phyloP scores from a whole-genome alignment of 1,140 invertebrate genomes.

The Amyelois transitella region DNA sequence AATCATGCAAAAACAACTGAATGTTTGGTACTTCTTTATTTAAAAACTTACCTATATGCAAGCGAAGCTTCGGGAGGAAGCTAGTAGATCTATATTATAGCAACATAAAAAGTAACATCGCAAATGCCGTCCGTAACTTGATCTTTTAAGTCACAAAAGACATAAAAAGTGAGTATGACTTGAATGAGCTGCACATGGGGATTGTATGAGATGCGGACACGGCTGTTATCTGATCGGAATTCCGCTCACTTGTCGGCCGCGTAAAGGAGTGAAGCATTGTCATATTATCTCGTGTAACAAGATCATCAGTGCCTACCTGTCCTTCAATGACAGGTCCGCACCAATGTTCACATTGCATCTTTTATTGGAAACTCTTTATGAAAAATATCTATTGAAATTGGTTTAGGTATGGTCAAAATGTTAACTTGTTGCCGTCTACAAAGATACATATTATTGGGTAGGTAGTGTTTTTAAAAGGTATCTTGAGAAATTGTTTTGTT shows the following conservation, averaged over 20 bases:
- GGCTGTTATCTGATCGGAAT: constrained; percentile 32
- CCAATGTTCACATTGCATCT: neutral
- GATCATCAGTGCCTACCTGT: neutral
- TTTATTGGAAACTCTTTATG: neutral
- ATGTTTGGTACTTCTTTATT: no score
- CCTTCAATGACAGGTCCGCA: neutral
- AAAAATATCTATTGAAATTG: no score
- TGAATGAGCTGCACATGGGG: neutral
- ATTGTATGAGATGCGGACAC: neutral
- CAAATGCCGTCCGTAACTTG: neutral
- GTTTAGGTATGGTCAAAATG: no score
- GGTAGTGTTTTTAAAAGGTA: no score
- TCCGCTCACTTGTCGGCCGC: constrained; percentile 43
- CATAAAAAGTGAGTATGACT: neutral
- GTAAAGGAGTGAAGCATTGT: neutral
- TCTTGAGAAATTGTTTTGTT: no score
- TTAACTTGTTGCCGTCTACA: no score
- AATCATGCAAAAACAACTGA: no score
- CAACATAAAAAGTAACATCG: neutral
- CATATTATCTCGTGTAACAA: neutral
- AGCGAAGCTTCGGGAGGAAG: no score
- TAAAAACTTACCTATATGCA: no score
- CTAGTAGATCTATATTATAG: no score
- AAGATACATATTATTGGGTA: no score
- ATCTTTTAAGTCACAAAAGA: neutral